phyloP scores from a whole-genome alignment of 2,797 vertebrate genomes.

The Phylloscopus collybita region DNA sequence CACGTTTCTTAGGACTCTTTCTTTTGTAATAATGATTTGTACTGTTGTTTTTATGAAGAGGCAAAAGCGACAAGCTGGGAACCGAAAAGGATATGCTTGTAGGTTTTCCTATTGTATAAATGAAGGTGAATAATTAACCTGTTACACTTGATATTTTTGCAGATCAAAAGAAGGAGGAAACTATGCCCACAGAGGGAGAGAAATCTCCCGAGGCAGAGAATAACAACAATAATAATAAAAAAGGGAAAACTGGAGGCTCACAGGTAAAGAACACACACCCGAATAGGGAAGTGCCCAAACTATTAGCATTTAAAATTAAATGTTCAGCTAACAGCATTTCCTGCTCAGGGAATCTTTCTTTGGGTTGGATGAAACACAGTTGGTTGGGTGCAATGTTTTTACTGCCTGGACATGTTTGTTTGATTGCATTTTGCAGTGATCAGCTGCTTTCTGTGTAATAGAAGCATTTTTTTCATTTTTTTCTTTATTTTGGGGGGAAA shows the following conservation, averaged over 20 bases:
- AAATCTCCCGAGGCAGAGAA: conserved; percentile 90
- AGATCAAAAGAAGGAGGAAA: conserved; percentile 97
- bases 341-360: conserved; percentile 48
- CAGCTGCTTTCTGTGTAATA: not conserved
- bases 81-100: not conserved
- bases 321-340: conserved; percentile 5
- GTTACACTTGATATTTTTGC: conserved; percentile 73
- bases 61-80: not conserved
- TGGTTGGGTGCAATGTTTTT: conserved; percentile 23
- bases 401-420: conserved; percentile 9
- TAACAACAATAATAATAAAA: conserved; percentile 83
- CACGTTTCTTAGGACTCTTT: conserved; percentile 80
- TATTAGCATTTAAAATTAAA: conserved; percentile 51
- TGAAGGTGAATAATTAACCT: conserved; percentile 71
- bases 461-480: not conserved
- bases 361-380: not conserved
- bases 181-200: conserved; percentile 96
- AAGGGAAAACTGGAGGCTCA: conserved; percentile 93
- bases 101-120: conserved; percentile 48
- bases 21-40: conserved; percentile 61
- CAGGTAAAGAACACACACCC: conserved; percentile 84
- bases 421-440: not conserved
- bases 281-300: not conserved
- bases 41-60: conserved; percentile 37
- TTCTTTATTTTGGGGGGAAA: not conserved